Evolutionary conservation across 2,888 invertebrate genomes (phyloP), one percentile per base, ranked within the genome.

Genomic region (Pandemis heparana): DNA sequence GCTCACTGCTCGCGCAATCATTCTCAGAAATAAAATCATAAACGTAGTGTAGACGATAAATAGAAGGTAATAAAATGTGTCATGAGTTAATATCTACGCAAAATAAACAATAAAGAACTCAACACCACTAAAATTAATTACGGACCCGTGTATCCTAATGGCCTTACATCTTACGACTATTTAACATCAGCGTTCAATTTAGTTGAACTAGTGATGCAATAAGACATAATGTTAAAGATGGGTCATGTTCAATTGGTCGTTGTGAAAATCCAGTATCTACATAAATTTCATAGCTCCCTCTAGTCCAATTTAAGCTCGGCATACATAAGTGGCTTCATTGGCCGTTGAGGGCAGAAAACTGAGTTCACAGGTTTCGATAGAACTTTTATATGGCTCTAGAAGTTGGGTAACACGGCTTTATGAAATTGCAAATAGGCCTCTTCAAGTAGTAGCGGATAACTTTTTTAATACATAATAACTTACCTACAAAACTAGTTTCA

Each of bases 181-280:
- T 18, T 53, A 53, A 10, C 8, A 53, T 53, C 9, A 48, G 3
- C 18, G 16, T 18, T 53, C 23, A 23, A 23, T 8, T 53, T 23
- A 12, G 23, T 56, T 23, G 56, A 56, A 18, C 56, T 3, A 23
- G 18, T n/a, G 23, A 5, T 5, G 23, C 23, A 23, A 56, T 56
- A 60, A 38, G 60, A 39, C n/a, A 14, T 38, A 6, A n/a, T 1
- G 32, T n/a, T 60, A 8, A 14, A 60, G 4, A 38, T 39, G 39
- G 60, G 39, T 39, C n/a, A 39, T 1, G 18, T 39, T 32, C 14
- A 8, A 2, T 8, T 60, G 60, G 60, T 60, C 60, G 39, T 10
- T 10, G 8, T n/a, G 38, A 18, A 60, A 60, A 38, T 60, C 60
- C 60, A n/a, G n/a, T 60, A n/a, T 38, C 60, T 39, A 32, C 60